These are phyloP conservation scores for Geotrypetes seraphini DNA, from an alignment of 2,797 vertebrate species.

Conservation along the genomic window DNA sequence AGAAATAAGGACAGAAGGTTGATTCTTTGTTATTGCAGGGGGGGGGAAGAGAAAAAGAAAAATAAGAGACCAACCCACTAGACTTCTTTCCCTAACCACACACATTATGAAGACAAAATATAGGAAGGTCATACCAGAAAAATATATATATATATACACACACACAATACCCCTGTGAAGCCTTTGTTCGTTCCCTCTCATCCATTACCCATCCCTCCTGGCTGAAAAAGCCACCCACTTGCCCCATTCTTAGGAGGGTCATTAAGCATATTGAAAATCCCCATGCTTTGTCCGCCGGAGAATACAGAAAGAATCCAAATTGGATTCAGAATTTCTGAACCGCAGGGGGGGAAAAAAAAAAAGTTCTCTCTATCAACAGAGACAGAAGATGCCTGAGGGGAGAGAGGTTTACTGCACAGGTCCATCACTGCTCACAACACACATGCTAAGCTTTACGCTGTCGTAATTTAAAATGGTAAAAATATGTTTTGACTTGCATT, in stretches of 20 bases:
- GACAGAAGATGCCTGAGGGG: not conserved
- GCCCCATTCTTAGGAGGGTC: constrained; percentile 18
- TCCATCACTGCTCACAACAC: no score
- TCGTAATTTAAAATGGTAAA: no score
- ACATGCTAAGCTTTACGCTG: no score
- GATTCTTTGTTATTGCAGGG: no score
- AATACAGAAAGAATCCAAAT: constrained; percentile 36
- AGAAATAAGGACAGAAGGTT: no score
- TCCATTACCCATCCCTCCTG: not conserved
- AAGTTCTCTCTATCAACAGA: constrained; percentile 7
- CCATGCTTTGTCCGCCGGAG: constrained; percentile 21
- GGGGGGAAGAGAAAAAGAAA: not conserved
- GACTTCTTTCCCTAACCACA: not conserved
- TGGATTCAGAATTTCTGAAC: constrained; percentile 19
- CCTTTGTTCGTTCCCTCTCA: not conserved
- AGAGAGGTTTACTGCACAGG: no score
- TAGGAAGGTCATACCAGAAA: no score
- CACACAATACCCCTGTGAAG: not conserved
- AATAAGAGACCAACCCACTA: not conserved
- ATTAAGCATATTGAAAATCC: constrained; percentile 38
- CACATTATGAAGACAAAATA: not conserved
- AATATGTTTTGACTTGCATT: no score
- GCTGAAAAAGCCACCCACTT: not conserved
- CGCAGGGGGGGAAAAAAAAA: constrained; percentile 33
- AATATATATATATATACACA: no score